Evolutionary conservation across 2,888 invertebrate genomes (phyloP), one percentile per base, ranked within the genome.

Genomic region (Ligdia adustata): DNA sequence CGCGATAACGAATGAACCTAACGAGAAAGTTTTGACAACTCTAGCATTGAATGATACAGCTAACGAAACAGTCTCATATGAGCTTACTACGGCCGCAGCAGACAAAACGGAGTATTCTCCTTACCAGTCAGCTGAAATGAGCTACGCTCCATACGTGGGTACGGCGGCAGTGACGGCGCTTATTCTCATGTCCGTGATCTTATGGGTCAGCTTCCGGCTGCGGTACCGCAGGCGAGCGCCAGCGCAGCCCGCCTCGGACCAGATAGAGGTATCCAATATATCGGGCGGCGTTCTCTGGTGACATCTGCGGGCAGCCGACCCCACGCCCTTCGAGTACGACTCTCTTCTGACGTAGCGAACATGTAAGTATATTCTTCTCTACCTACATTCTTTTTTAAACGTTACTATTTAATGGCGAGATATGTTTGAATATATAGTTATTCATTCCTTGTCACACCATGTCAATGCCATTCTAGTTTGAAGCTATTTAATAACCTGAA

Each of bases 251-350:
- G 65, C 72, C 18, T 82, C 79, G 59, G 87, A 90, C 67, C 89
- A 90, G 71, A 90, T 94, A 86, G 94, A 94, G 77, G 93, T 93
- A 75, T 83, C 90, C 41, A 90, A 89, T 78, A 91, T 91, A 66
- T 92, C 93, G 45, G 92, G 93, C 37, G 91, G 93, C 32, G 94
- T 94, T 66, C 87, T 94, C 52, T 94, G 94, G 94, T 94, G 94
- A 94, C 93, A 92, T 72, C 77, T 92, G 73, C 87, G 91, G 64
- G 90, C 90, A 81, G 85, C 89, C 82, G 90, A 88, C 80, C 85
- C 89, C 26, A 90, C 89, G 66, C 92, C 92, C 81, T 92, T 85
- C 83, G 91, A 85, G 83, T 92, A 91, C 75, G 91, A 91, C 73
- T 90, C 91, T 66, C 89, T 91, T 70, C 78, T 91, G 66, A 90